Base-by-base conservation (phyloP, 1,140 invertebrate genomes). In the Scaptodrosophila lebanonensis region DNA sequence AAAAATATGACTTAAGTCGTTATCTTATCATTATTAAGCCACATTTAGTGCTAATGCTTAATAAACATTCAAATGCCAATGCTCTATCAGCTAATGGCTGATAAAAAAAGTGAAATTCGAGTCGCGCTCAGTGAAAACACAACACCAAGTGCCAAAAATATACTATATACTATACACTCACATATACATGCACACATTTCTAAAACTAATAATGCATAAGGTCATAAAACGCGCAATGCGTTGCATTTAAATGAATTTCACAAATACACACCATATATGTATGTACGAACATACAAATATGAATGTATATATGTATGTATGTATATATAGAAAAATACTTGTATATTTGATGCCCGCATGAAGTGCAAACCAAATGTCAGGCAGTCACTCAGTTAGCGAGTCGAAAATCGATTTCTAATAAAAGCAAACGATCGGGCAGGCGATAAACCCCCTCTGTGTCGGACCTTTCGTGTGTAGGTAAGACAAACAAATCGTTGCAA, bases 401-500 rank as follows among this genome's bases (percentile, higher is more conserved):
- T 66, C 62, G 61, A 76, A 76, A 66, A 76, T 76, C 71, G 71
- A 76, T 76, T 64, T 70, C 53, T 49, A 66, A 66, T 66, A 76
- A 54, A 64, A 57, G 18, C 30, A 15, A 25, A 25, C 22, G 22
- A 25, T 25, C 22, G 22, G 22, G 22, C 8, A 8, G 8, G 3
- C 3, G n/a, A n/a, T 25, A n/a, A 16, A 32, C 11, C 44, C 44
- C 35, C 61, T 47, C 30, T 29, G 12, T 32, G 22, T 25, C 8
- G 22, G 22, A 3, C 22, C 3, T 25, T 25, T n/a, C n/a, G n/a
- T n/a, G n/a, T n/a, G n/a, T n/a, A n/a, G n/a, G n/a, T n/a, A n/a
- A n/a, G 27, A 29, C 29, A 63, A 43, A 58, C 30, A 61, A 18
- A 25, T 51, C 35, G 61, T 61, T 47, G 25, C 60, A 17, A 18